Percentiles rank a stretch among this genome's conserved stretches.
Evolutionary conservation across 2,113 vertebrate species (phyloP).

Genomic region (Bucco capensis): DNA sequence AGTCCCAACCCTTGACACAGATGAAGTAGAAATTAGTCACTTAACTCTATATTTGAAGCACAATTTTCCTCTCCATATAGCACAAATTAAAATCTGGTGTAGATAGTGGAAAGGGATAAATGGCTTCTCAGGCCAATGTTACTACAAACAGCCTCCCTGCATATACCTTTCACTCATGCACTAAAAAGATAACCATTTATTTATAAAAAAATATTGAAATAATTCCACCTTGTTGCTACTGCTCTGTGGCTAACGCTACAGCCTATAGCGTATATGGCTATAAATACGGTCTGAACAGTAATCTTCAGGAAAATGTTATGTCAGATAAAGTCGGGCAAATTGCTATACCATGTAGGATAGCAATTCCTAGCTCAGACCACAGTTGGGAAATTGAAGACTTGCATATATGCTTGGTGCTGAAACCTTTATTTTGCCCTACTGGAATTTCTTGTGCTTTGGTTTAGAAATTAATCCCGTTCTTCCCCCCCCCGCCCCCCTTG

Average conservation of each 20-base stretch:
- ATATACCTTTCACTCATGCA: not conserved
- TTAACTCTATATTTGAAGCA: not conserved
- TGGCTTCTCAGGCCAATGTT: not conserved
- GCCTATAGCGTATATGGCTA: not conserved
- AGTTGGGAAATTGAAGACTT: not conserved
- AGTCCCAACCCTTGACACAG: no score
- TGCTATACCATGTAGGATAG: not conserved
- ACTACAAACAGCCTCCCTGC: not conserved
- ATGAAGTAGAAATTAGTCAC: not conserved
- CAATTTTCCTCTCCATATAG: not conserved
- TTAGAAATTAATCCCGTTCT: not conserved
- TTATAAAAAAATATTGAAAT: not conserved
- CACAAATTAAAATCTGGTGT: not conserved
- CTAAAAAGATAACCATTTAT: not conserved
- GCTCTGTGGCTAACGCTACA: not conserved
- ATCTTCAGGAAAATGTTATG: not conserved
- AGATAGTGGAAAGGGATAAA: not conserved
- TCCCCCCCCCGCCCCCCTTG: not conserved
- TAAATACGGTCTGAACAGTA: not conserved
- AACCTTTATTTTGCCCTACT: not conserved
- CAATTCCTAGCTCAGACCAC: not conserved
- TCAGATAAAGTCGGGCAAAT: not conserved
- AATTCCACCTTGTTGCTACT: not conserved
- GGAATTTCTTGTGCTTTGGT: not conserved
- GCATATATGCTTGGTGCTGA: not conserved